Conservation (phyloP, 2,113 vertebrate species). For the Paracanthobrama guichenoti region DNA sequence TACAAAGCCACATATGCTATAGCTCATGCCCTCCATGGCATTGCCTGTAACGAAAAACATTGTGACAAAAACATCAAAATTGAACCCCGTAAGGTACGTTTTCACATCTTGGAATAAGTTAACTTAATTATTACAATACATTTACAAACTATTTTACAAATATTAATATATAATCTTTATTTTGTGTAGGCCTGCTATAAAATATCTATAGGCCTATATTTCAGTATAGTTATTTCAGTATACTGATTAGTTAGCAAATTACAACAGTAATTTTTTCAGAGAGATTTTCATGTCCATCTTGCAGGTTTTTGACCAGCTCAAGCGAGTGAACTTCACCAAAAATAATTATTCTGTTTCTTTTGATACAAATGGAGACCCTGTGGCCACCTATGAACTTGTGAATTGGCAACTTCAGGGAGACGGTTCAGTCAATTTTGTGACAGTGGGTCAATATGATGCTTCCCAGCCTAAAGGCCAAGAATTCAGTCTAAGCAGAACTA, state of each 20-base stretch:
- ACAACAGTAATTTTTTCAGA: no score
- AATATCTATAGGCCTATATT: not conserved
- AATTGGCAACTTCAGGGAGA: conserved; percentile 68
- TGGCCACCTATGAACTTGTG: conserved; percentile 68
- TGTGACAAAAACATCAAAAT: conserved; percentile 59
- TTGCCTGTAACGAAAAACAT: conserved; percentile 54
- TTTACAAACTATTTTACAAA: no score
- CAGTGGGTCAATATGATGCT: conserved; percentile 68
- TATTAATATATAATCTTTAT: not conserved
- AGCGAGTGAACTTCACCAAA: conserved; percentile 62
- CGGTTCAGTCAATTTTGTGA: conserved; percentile 60
- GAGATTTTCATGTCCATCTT: not conserved
- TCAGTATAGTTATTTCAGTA: no score
- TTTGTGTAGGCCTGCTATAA: not conserved
- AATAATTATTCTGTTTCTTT: conserved; percentile 70
- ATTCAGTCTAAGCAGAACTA: conserved; percentile 60
- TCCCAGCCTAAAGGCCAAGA: conserved; percentile 61
- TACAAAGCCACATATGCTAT: conserved; percentile 73
- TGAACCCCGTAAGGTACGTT: conserved; percentile 63
- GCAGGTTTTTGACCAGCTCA: conserved; percentile 65
- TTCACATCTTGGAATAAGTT: not conserved
- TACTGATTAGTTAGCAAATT: not conserved
- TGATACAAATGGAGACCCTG: conserved; percentile 70
- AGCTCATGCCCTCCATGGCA: conserved; percentile 67
- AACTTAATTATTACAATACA: not conserved